Percentiles rank a stretch among this genome's conserved stretches.
Evolutionary conservation across 1,140 invertebrate genomes (phyloP).

Genomic region (Eubasilissa regina): DNA sequence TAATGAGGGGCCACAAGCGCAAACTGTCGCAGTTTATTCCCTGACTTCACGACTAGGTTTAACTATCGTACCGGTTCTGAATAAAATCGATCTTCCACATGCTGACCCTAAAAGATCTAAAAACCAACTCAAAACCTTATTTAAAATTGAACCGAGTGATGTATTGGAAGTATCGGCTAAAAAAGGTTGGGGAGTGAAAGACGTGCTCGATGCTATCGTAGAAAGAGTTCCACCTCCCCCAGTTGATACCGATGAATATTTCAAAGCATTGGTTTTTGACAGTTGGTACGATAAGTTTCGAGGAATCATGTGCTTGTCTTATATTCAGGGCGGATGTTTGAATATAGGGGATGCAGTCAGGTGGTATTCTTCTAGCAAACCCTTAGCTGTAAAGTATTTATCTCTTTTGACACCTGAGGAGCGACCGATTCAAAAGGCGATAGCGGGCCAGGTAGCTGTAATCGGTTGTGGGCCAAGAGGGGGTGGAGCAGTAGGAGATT

Average conservation of each 20-base stretch:
- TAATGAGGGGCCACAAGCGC: slow-evolving; percentile 97
- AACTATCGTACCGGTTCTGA: slow-evolving; percentile 92
- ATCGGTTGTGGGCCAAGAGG: slow-evolving; percentile 68
- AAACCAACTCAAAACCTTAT: slow-evolving; percentile 86
- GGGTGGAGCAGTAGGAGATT: slow-evolving; percentile 68
- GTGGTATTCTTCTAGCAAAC: slow-evolving; percentile 77
- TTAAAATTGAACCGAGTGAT: slow-evolving; percentile 84
- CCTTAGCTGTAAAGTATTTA: slow-evolving; percentile 87
- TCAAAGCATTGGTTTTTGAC: slow-evolving; percentile 92
- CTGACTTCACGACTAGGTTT: slow-evolving; percentile 89
- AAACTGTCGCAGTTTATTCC: slow-evolving; percentile 98
- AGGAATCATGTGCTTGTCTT: slow-evolving; percentile 88
- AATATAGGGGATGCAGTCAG: slow-evolving; percentile 76
- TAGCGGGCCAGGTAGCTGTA: slow-evolving; percentile 72
- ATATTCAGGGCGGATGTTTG: slow-evolving; percentile 83
- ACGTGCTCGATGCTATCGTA: slow-evolving; percentile 85
- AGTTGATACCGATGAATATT: slow-evolving; percentile 74
- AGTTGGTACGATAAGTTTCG: slow-evolving; percentile 93
- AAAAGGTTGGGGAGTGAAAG: slow-evolving; percentile 83
- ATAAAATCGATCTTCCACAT: slow-evolving; percentile 96
- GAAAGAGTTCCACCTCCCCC: slow-evolving; percentile 84
- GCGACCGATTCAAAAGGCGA: slow-evolving; percentile 77
- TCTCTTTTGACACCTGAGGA: slow-evolving; percentile 88
- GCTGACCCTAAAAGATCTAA: slow-evolving; percentile 88
- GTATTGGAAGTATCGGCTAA: slow-evolving; percentile 89